Base-by-base conservation (phyloP, 2,797 vertebrate genomes). In the Pterois miles region DNA sequence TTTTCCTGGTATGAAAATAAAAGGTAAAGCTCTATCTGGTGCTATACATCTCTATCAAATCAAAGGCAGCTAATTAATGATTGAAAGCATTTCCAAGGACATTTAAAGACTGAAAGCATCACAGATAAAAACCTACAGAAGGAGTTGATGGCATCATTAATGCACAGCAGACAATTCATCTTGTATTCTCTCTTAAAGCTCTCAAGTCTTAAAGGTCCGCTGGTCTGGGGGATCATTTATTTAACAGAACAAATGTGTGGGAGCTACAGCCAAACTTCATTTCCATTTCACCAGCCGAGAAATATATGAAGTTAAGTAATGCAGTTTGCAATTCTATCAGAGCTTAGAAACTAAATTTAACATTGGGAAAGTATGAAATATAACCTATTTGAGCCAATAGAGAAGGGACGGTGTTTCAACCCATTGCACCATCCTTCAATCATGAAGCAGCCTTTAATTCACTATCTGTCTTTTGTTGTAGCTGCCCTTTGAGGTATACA, bases 341-440 rank as follows among this genome's bases (percentile, higher is more conserved):
- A 29, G 46, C 33, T n/a, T 8, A 6, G n/a, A 72, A 67, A 69
- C 6, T 6, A n/a, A 4, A 71, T 59, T 43, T 2, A 63, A 29
- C 40, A 16, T 12, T 9, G 29, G 23, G 22, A 3, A 67, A 52
- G 31, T 36, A 58, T 25, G 5, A 73, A 52, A 66, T 54, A 27
- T 52, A 36, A 65, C 23, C 65, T 57, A 67, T 48, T 71, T n/a
- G 33, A 78, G 53, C 27, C 8, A 56, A 58, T 16, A 16, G 9
- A 7, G 16, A 66, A 11, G 60, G 79, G 34, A 58, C 4, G 12
- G 68, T 34, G 63, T 91, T 86, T 74, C 76, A 76, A 20, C 7
- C 34, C 20, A 54, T 85, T 86, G 84, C 89, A 84, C 71, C 86
- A 86, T 79, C 65, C 53, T 58, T 70, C 74, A 73, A 57, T 84